Evolutionary conservation across 2,888 invertebrate genomes (phyloP).

Genomic region (Phaonia tiefii): DNA sequence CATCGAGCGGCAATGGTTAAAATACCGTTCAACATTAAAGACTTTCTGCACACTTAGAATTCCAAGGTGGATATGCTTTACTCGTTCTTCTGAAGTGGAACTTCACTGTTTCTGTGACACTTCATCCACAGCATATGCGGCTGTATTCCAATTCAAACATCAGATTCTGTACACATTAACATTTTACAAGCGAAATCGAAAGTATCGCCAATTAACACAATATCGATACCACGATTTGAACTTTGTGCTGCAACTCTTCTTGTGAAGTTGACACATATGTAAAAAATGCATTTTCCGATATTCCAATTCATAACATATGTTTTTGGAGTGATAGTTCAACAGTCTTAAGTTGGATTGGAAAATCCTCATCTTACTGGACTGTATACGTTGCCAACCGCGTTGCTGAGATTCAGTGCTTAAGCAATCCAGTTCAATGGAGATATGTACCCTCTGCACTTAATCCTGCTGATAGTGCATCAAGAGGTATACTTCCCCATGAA

Average conservation of each 20-base stretch:
- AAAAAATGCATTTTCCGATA: no score
- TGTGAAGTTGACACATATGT: conserved; percentile 10
- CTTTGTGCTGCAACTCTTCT: no score
- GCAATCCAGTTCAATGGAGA: no score
- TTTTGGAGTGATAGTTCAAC: no score
- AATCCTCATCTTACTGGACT: conserved; percentile 19
- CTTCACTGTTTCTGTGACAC: conserved; percentile 50
- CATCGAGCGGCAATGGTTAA: conserved; percentile 21
- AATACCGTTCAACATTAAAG: conserved; percentile 43
- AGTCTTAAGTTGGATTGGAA: conserved; percentile 22
- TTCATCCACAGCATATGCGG: conserved; percentile 43
- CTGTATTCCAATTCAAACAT: conserved; percentile 41
- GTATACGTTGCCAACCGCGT: conserved; percentile 28
- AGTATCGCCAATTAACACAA: conserved; percentile 7
- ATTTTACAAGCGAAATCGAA: neutral
- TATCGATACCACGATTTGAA: conserved; percentile 3
- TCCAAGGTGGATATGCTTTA: no score
- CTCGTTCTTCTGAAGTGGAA: conserved; percentile 33
- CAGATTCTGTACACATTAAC: neutral
- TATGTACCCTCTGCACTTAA: no score
- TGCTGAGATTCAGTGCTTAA: no score
- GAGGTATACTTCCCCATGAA: no score
- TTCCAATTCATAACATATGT: no score
- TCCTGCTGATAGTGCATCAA: neutral
- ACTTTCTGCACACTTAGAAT: no score